These are phyloP conservation scores for Paratrypauchen microcephalus DNA, from an alignment of 2,797 vertebrate genomes.

Conservation along the genomic window DNA sequence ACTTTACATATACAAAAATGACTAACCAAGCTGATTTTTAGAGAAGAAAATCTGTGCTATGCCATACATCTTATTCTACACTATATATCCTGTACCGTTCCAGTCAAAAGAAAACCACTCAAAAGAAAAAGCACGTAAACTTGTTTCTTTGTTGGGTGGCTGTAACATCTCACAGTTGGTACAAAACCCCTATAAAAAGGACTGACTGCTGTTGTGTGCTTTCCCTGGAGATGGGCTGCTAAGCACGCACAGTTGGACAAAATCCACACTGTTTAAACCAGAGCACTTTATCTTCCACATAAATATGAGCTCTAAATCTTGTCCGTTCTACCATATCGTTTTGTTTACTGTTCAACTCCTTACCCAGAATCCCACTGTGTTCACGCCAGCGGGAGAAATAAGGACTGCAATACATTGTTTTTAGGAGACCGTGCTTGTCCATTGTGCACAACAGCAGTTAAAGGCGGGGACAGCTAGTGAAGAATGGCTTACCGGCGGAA, in stretches of 20 bases:
- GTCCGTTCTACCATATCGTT: slow-evolving; percentile 6
- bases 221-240: slow-evolving; percentile 15
- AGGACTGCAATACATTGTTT: slow-evolving; percentile 33
- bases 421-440: slow-evolving; percentile 33
- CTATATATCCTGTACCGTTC: background rate
- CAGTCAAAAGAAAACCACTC: background rate
- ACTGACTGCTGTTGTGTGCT: slow-evolving; percentile 10
- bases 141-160: background rate
- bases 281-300: slow-evolving; percentile 22
- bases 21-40: no score
- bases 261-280: slow-evolving; percentile 34
- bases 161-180: slow-evolving; percentile 2
- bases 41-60: no score
- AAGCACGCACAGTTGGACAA: slow-evolving; percentile 21
- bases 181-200: slow-evolving; percentile 17
- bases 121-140: background rate
- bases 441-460: slow-evolving; percentile 44
- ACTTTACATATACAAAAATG: no score
- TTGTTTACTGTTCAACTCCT: slow-evolving; percentile 21
- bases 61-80: no score
- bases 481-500: slow-evolving; percentile 44
- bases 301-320: slow-evolving; percentile 30
- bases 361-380: slow-evolving; percentile 18
- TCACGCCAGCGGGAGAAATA: slow-evolving; percentile 25
- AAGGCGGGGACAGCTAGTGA: slow-evolving; percentile 48